Conservation (phyloP, 2,113 vertebrate genomes). For the Chlorodrepanis virens region DNA sequence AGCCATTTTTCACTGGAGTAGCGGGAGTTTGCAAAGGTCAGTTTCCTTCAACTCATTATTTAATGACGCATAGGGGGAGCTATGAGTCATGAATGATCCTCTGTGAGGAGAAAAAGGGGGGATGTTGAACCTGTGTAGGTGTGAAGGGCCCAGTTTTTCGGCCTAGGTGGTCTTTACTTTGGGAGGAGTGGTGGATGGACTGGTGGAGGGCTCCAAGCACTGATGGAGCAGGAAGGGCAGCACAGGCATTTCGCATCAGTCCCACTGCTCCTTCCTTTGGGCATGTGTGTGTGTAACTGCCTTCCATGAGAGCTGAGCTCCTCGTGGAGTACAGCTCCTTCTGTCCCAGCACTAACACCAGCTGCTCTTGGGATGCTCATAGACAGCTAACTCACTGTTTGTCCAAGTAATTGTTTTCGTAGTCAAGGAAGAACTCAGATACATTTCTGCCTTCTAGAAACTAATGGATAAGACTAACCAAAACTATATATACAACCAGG, state of each 20-base stretch:
- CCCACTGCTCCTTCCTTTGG: not conserved
- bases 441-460: not conserved
- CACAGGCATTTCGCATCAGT: not conserved
- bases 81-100: not conserved
- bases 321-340: not conserved
- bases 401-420: not conserved
- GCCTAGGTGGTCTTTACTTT: not conserved
- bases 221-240: not conserved
- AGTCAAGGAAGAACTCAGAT: not conserved
- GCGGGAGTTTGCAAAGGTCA: not conserved
- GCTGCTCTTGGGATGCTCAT: not conserved
- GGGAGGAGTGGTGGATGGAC: not conserved
- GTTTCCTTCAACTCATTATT: not conserved
- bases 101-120: not conserved
- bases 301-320: not conserved
- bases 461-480: not conserved
- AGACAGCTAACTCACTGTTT: not conserved
- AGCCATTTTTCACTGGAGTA: not conserved
- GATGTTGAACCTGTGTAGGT: not conserved
- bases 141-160: not conserved
- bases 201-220: not conserved
- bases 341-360: not conserved
- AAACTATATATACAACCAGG: not conserved
- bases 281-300: not conserved
- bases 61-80: not conserved